A percentile compares a stretch with the other conserved stretches of the same genome.
Conservation (phyloP, 2,797 vertebrate species). For the Xiphophorus birchmanni region DNA sequence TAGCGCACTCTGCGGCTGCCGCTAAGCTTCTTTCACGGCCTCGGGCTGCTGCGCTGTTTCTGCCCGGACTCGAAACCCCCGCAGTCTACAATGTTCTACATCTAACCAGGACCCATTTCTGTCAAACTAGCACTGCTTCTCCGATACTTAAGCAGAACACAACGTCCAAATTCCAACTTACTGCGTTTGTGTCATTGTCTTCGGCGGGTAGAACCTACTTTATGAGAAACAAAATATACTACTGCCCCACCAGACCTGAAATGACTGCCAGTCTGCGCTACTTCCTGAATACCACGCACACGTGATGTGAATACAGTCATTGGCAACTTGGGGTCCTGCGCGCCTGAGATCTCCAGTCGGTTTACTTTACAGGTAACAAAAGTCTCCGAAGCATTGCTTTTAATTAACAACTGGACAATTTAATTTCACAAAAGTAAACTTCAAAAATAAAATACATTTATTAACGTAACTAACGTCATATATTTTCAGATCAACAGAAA, state of each 20-base stretch:
- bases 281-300: constrained; percentile 67
- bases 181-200: constrained; percentile 32
- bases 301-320: constrained; percentile 45
- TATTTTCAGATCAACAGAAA: not conserved
- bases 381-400: not conserved
- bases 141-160: not conserved
- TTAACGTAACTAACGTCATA: not conserved
- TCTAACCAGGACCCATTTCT: constrained; percentile 80
- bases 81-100: constrained; percentile 62
- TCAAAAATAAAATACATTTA: not conserved
- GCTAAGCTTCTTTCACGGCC: constrained; percentile 64
- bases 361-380: not conserved
- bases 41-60: constrained; percentile 66
- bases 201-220: constrained; percentile 52
- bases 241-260: constrained; percentile 38
- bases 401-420: not conserved
- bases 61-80: constrained; percentile 56
- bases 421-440: not conserved
- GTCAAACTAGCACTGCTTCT: not conserved
- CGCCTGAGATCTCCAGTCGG: not conserved
- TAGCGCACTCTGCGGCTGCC: constrained; percentile 55
- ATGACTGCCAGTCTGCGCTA: constrained; percentile 27
- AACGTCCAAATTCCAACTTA: not conserved
- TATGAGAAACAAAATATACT: constrained; percentile 62
- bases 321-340: not conserved